These are phyloP conservation scores for Tipula lateralis DNA, from an alignment of 2,888 invertebrate species.

Conservation along the genomic window DNA sequence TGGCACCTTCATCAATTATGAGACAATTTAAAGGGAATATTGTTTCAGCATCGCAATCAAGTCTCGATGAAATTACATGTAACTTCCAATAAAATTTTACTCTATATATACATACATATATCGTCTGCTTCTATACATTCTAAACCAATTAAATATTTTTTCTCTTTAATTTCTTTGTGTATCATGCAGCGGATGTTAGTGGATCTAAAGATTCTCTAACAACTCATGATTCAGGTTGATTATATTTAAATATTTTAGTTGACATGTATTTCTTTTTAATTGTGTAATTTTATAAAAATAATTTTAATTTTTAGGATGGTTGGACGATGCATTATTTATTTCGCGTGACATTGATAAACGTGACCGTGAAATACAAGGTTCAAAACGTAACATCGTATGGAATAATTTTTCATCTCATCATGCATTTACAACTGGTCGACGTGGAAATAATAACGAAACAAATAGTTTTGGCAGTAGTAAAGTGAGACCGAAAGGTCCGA, in stretches of 20 bases:
- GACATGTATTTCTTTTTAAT: not conserved
- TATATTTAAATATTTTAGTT: not conserved
- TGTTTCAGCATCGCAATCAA: slow-evolving; percentile 57
- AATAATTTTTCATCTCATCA: slow-evolving; percentile 64
- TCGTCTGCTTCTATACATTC: not conserved
- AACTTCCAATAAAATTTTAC: slow-evolving; percentile 40
- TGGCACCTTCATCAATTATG: slow-evolving; percentile 53
- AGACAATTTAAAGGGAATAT: slow-evolving; percentile 52
- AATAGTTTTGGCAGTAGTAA: slow-evolving; percentile 46
- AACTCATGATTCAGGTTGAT: slow-evolving; percentile 73
- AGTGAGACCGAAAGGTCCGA: slow-evolving; percentile 63
- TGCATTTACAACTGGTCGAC: slow-evolving; percentile 66
- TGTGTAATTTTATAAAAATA: not conserved
- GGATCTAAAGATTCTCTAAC: slow-evolving; percentile 75
- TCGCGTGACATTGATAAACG: slow-evolving; percentile 45
- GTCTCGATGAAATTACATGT: slow-evolving; percentile 63
- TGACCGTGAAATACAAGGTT: slow-evolving; percentile 43
- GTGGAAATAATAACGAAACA: slow-evolving; percentile 54
- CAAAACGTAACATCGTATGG: slow-evolving; percentile 49
- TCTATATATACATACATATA: not conserved
- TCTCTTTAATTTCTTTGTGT: slow-evolving; percentile 20
- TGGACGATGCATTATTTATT: slow-evolving; percentile 52
- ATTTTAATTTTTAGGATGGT: slow-evolving; percentile 50
- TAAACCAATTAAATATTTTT: not conserved
- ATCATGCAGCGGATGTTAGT: slow-evolving; percentile 64